phyloP scores from a whole-genome alignment of 1,140 invertebrate species.

The Lordiphosa clarofinis region DNA sequence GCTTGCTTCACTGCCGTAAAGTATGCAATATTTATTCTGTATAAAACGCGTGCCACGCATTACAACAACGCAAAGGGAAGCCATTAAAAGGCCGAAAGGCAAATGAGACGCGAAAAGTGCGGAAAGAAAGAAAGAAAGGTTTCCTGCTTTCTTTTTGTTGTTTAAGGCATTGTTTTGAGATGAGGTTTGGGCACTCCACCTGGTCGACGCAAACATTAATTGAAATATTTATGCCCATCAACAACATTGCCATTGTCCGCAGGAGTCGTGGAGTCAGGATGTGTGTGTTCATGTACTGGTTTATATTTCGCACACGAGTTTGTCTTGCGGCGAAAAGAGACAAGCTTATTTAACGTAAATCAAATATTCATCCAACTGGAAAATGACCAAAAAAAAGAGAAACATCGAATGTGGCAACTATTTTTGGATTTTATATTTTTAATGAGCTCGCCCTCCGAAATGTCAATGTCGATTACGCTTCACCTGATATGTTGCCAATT shows the following conservation, averaged over 20 bases:
- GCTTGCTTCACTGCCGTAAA: slow-evolving; percentile 56
- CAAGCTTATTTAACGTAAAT: too few relatives aligned
- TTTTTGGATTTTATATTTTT: slow-evolving; percentile 2
- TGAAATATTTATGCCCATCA: slow-evolving; percentile 60
- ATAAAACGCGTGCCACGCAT: slow-evolving; percentile 70
- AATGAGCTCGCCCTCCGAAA: slow-evolving; percentile 19
- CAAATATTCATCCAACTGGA: too few relatives aligned
- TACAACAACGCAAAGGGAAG: slow-evolving; percentile 42
- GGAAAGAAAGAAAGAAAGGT: slow-evolving; percentile 1
- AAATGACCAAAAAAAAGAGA: too few relatives aligned
- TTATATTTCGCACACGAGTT: too few relatives aligned
- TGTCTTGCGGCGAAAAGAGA: too few relatives aligned
- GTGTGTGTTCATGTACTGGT: slow-evolving; percentile 8
- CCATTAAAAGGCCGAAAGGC: slow-evolving; percentile 53
- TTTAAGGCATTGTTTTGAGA: slow-evolving; percentile 28
- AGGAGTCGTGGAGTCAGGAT: background rate
- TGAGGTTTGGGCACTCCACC: slow-evolving; percentile 10
- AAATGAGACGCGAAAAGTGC: slow-evolving; percentile 48
- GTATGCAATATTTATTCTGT: slow-evolving; percentile 77
- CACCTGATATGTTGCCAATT: background rate
- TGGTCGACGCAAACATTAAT: slow-evolving; percentile 46
- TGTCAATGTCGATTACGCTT: slow-evolving; percentile 33
- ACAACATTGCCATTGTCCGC: slow-evolving; percentile 2
- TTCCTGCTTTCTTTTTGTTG: slow-evolving; percentile 6
- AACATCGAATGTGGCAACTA: too few relatives aligned